Evolutionary conservation across 2,113 vertebrate genomes (phyloP).

Genomic region (Ammodramus savannarum): DNA sequence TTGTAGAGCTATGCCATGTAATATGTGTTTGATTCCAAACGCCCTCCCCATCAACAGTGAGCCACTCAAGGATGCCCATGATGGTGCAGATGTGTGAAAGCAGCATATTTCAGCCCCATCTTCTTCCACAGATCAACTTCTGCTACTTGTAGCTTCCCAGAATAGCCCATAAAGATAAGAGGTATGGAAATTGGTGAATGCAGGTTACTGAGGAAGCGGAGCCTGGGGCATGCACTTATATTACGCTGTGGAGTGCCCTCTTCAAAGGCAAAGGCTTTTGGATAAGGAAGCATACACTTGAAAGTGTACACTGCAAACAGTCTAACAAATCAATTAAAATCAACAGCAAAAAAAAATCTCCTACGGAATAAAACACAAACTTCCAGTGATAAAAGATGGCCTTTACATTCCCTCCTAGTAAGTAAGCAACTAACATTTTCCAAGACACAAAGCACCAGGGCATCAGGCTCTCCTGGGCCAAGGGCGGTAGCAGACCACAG

Average conservation of each 20-base stretch:
- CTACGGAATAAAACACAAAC: not conserved
- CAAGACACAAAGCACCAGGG: not conserved
- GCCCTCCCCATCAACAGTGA: not conserved
- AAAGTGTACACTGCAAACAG: not conserved
- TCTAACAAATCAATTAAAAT: not conserved
- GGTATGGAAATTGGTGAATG: not conserved
- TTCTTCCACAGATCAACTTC: not conserved
- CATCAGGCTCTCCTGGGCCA: not conserved
- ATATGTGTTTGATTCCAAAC: fast-evolving
- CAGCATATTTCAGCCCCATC: not conserved
- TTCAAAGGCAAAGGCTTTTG: not conserved
- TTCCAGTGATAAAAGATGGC: not conserved
- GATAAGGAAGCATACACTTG: not conserved
- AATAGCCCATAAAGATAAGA: not conserved
- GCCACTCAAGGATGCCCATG: not conserved
- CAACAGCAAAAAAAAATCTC: not conserved
- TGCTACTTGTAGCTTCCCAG: not conserved
- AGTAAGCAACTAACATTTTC: not conserved
- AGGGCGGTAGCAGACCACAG: not conserved
- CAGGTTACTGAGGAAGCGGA: not conserved
- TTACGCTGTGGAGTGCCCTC: not conserved
- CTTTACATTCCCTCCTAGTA: not conserved
- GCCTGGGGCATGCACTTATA: fast-evolving
- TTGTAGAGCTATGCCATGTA: not conserved
- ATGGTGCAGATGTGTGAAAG: not conserved